A percentile compares a stretch with the other conserved stretches of the same genome.
Conservation (phyloP, 2,797 vertebrate species). For the Neosilurus mollespiculum region DNA sequence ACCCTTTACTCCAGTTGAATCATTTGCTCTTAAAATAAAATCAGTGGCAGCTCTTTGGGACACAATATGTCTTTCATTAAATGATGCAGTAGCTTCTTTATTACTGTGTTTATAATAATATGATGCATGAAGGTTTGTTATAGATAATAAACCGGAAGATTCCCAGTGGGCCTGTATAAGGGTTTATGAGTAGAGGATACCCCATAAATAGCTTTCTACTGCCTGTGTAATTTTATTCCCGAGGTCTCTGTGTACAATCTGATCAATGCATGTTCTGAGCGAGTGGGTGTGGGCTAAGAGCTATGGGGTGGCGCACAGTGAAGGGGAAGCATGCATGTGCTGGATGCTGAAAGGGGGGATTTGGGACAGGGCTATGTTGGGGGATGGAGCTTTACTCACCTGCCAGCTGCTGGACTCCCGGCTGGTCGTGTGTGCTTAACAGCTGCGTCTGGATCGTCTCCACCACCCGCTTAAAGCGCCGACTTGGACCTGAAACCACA, state of each 20-base stretch:
- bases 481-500: constrained; percentile 84
- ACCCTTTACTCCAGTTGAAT: constrained; percentile 26
- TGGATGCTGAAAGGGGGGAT: constrained; percentile 50
- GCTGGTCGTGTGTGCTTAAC: constrained; percentile 97
- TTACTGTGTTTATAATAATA: constrained; percentile 14
- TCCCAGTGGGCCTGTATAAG: not conserved
- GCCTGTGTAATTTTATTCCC: constrained; percentile 3
- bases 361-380: constrained; percentile 26
- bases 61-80: constrained; percentile 9
- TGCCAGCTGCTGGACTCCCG: constrained; percentile 93
- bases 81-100: constrained; percentile 14
- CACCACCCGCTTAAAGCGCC: constrained; percentile 98
- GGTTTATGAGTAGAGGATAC: not conserved
- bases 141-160: constrained; percentile 21
- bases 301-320: constrained; percentile 65
- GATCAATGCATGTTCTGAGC: constrained; percentile 42
- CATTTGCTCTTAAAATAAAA: constrained; percentile 24
- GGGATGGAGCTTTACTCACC: constrained; percentile 78
- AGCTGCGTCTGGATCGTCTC: constrained; percentile 99
- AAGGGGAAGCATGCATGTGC: constrained; percentile 58
- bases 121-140: constrained; percentile 19
- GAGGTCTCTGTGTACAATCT: constrained; percentile 20
- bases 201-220: not conserved
- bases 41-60: constrained; percentile 26
- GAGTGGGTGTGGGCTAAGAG: constrained; percentile 37